Base-by-base conservation (phyloP, 2,888 invertebrate species). In the Chloromyia formosa region DNA sequence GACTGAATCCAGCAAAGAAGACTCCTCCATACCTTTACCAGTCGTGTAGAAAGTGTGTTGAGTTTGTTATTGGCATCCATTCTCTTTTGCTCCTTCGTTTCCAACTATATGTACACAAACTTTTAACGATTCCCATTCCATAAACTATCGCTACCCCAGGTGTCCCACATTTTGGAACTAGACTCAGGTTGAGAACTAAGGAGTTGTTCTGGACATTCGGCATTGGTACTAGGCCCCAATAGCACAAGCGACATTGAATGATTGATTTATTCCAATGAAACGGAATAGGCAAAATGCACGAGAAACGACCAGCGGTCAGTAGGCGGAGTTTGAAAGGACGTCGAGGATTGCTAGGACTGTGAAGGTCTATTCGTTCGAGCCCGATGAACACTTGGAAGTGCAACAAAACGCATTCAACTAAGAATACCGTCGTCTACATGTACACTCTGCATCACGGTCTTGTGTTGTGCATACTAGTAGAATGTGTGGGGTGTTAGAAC, bases 251-350 rank as follows among this genome's bases (percentile, higher is more conserved):
- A 75, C 74, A 72, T 62, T 77, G 75, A 77, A 77, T 77, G 77
- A 77, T 77, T 77, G 77, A 77, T 77, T 77, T 77, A 75, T 77
- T 77, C 73, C 77, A 74, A 75, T 75, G 74, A 77, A 77, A 75
- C 68, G 75, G 71, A 77, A 75, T 75, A 74, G 74, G 58, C 75
- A 74, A 64, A 56, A 27, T 71, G 20, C 3, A 71, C 56, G 71
- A 40, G 35, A 69, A 73, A 68, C 75, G 72, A 68, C 68, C 75
- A 75, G 75, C 69, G 75, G 77, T 75, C 74, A 77, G 77, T 77
- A 75, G 77, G 77, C 77, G 77, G 77, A 74, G 77, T 77, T 75
- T 73, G 66, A 66, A 66, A 49, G 66, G 49, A 66, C 1, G 56
- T 20, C 22, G 22, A 1, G 56, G 22, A 56, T 56, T 56, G 54